Evolutionary conservation across 1,140 invertebrate species (phyloP).

Genomic region (Periplaneta americana): DNA sequence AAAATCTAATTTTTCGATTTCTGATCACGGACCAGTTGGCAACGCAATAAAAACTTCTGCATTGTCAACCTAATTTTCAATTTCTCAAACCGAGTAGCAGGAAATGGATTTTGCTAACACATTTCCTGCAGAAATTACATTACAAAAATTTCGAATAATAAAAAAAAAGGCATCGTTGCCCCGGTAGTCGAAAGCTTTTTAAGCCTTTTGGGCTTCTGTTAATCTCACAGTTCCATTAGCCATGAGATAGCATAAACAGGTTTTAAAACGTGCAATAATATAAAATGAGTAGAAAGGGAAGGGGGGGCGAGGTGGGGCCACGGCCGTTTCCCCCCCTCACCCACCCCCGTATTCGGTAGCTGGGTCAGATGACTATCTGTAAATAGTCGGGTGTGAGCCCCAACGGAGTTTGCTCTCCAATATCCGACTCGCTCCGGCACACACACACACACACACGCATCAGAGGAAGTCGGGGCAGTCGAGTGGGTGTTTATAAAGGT

Average conservation of each 20-base stretch:
- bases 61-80: no score
- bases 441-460: not conserved
- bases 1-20: no score
- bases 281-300: not conserved
- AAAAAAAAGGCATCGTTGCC: not conserved
- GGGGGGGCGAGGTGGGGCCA: no score
- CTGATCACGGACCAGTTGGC: no score
- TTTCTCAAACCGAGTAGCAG: not conserved
- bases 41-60: no score
- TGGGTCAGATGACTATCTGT: not conserved
- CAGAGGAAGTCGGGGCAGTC: not conserved
- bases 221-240: not conserved
- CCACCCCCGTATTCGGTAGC: not conserved
- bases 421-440: not conserved
- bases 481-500: not conserved
- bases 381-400: not conserved
- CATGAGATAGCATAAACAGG: not conserved
- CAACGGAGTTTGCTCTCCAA: not conserved
- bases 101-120: not conserved
- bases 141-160: not conserved
- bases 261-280: not conserved
- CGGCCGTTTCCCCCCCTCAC: no score
- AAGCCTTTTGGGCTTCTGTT: not conserved
- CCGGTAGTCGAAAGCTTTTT: not conserved
- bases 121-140: not conserved